These are phyloP conservation scores for Globodera rostochiensis DNA, from an alignment of 1,140 invertebrate species.

Conservation along the genomic window DNA sequence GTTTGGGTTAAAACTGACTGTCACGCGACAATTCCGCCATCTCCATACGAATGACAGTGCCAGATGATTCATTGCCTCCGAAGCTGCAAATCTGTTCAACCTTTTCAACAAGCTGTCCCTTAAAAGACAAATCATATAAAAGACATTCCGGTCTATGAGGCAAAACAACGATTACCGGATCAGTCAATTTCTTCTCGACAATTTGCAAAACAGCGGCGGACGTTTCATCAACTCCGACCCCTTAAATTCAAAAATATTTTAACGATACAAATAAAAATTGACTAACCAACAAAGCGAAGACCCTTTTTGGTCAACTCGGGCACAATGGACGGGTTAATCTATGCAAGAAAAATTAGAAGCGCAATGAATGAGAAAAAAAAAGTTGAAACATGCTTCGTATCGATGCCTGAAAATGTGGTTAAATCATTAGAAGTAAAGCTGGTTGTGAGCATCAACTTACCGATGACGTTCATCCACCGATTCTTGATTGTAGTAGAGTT, in stretches of 20 bases:
- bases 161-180: neutral
- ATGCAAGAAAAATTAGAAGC: neutral
- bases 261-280: neutral
- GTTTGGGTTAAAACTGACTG: slow-evolving; percentile 39
- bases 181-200: slow-evolving; percentile 38
- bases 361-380: neutral
- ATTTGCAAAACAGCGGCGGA: slow-evolving; percentile 50
- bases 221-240: slow-evolving; percentile 71
- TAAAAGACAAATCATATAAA: neutral
- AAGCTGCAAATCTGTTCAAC: slow-evolving; percentile 53
- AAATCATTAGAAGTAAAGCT: neutral
- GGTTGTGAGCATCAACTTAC: slow-evolving; percentile 75
- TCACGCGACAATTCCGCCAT: slow-evolving; percentile 71
- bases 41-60: slow-evolving; percentile 77
- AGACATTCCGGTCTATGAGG: too few relatives aligned
- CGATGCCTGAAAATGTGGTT: neutral
- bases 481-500: slow-evolving; percentile 68
- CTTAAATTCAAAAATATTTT: slow-evolving; percentile 70
- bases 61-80: slow-evolving; percentile 52
- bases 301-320: slow-evolving; percentile 77
- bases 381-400: neutral
- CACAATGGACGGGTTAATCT: slow-evolving; percentile 54
- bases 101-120: slow-evolving; percentile 50
- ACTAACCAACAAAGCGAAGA: slow-evolving; percentile 84
- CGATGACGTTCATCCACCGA: slow-evolving; percentile 91